These are phyloP conservation scores for Falco cherrug DNA, from an alignment of 2,797 vertebrate genomes.

Conservation along the genomic window DNA sequence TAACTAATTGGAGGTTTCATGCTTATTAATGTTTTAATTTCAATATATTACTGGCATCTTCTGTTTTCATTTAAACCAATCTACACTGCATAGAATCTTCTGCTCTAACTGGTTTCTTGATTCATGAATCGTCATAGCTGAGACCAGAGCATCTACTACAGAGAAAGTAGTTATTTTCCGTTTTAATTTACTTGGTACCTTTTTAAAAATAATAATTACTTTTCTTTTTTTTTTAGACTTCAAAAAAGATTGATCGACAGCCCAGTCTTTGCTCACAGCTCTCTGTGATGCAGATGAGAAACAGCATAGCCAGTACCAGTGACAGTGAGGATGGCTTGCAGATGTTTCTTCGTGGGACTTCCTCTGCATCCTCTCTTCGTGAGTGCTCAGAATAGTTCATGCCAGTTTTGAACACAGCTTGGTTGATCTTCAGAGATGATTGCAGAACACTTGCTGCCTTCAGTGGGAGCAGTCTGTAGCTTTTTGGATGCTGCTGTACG, in stretches of 20 bases:
- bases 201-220: not conserved
- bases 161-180: not conserved
- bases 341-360: slow-evolving; percentile 88
- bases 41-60: not conserved
- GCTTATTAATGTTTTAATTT: not conserved
- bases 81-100: not conserved
- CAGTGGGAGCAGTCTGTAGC: not conserved
- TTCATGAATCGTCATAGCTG: not conserved
- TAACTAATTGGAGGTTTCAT: not conserved
- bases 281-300: slow-evolving; percentile 97
- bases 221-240: slow-evolving; percentile 74
- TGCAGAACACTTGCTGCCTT: not conserved
- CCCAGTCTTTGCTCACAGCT: slow-evolving; percentile 94
- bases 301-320: slow-evolving; percentile 94
- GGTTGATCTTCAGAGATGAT: not conserved
- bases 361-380: slow-evolving; percentile 89
- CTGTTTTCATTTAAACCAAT: not conserved
- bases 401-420: not conserved
- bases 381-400: slow-evolving; percentile 73
- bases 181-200: not conserved
- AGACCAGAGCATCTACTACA: not conserved
- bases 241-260: slow-evolving; percentile 91
- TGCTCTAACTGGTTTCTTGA: not conserved
- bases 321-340: slow-evolving; percentile 93
- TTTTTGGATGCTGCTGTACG: not conserved